A percentile compares a stretch with the other conserved stretches of the same genome.
phyloP scores from a whole-genome alignment of 2,888 invertebrate species.

The Phymatocera aterrima region DNA sequence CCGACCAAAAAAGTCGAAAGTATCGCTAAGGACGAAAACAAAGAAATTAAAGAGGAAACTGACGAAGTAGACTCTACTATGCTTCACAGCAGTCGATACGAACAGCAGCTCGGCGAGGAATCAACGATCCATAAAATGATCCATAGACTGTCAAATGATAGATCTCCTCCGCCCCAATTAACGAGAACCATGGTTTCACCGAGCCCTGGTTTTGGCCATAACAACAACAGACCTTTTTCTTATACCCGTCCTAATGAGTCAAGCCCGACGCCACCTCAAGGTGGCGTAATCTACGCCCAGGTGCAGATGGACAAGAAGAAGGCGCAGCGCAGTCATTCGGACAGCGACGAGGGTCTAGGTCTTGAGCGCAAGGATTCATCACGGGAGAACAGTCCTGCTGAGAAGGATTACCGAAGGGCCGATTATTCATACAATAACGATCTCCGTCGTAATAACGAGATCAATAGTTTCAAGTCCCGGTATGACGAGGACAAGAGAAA shows the following conservation, averaged over 20 bases:
- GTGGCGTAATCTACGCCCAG: slow-evolving; percentile 86
- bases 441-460: slow-evolving; percentile 66
- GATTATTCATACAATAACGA: slow-evolving; percentile 65
- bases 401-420: slow-evolving; percentile 67
- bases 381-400: slow-evolving; percentile 71
- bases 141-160: slow-evolving; percentile 84
- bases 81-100: slow-evolving; percentile 70
- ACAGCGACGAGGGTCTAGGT: slow-evolving; percentile 89
- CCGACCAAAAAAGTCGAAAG: slow-evolving; percentile 42
- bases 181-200: slow-evolving; percentile 79
- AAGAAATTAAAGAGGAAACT: slow-evolving; percentile 29
- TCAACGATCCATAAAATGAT: slow-evolving; percentile 86
- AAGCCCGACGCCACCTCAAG: slow-evolving; percentile 76
- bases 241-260: slow-evolving; percentile 81
- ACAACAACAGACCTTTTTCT: slow-evolving; percentile 88
- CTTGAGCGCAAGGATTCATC: slow-evolving; percentile 77
- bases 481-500: slow-evolving; percentile 60
- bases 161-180: slow-evolving; percentile 81
- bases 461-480: slow-evolving; percentile 65
- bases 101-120: slow-evolving; percentile 63
- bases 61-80: slow-evolving; percentile 61
- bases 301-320: slow-evolving; percentile 77
- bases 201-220: slow-evolving; percentile 79
- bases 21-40: slow-evolving; percentile 49
- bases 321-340: slow-evolving; percentile 80